Conservation (phyloP, 2,113 vertebrate species). For the Tragelaphus scriptus region DNA sequence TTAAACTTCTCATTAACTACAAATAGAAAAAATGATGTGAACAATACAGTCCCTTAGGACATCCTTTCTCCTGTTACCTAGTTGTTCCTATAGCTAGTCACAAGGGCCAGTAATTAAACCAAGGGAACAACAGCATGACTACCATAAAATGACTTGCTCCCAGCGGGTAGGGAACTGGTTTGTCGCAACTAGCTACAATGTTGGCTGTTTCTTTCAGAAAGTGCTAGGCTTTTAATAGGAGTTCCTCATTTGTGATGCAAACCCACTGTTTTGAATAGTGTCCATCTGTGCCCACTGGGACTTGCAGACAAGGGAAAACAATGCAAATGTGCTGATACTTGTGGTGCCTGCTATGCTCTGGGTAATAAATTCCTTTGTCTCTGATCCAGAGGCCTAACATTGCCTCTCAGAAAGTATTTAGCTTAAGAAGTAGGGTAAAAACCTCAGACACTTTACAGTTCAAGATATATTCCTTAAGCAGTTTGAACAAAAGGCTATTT, state of each 20-base stretch:
- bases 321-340: neutral
- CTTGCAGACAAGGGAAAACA: neutral
- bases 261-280: neutral
- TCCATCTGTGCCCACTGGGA: neutral
- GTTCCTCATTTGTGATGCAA: neutral
- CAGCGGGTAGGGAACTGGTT: neutral
- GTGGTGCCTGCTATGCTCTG: neutral
- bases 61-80: neutral
- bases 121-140: neutral
- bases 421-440: neutral
- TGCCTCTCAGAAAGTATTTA: neutral
- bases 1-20: neutral
- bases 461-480: neutral
- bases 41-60: neutral
- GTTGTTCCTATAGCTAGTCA: neutral
- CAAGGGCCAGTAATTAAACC: neutral
- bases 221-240: neutral
- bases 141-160: neutral
- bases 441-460: neutral
- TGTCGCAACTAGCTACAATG: neutral
- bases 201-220: neutral
- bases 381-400: neutral
- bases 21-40: neutral
- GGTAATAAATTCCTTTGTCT: neutral
- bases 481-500: neutral